phyloP scores from a whole-genome alignment of 2,797 vertebrate species.

The Spondyliosoma cantharus region DNA sequence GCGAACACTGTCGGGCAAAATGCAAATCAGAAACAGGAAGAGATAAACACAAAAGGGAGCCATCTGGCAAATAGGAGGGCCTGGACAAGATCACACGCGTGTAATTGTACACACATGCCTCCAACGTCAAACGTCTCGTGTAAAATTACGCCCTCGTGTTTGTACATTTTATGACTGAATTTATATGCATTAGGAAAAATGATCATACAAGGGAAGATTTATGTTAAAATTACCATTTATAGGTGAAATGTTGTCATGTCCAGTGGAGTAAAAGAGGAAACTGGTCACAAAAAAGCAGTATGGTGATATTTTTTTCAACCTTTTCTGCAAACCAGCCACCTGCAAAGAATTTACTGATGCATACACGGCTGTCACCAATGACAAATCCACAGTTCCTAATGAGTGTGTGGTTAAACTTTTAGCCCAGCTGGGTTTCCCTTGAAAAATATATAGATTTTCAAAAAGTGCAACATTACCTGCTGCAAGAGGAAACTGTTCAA shows the following conservation, averaged over 20 bases:
- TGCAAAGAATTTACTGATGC: not conserved
- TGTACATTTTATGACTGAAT: not conserved
- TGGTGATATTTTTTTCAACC: not conserved
- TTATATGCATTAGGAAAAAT: not conserved
- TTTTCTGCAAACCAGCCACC: not conserved
- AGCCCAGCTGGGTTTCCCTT: not conserved
- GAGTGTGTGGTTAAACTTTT: too few species aligned
- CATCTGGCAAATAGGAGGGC: slow-evolving; percentile 36
- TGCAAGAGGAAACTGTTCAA: not conserved
- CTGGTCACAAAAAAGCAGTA: not conserved
- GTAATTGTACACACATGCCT: slow-evolving; percentile 6
- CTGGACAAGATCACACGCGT: slow-evolving; percentile 10
- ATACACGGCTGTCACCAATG: not conserved
- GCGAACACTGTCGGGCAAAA: slow-evolving; percentile 10
- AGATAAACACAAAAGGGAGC: slow-evolving; percentile 15
- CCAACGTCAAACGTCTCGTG: not conserved
- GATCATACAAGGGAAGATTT: not conserved
- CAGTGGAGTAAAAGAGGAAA: too few species aligned
- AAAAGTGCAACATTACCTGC: not conserved
- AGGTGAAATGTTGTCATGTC: not conserved
- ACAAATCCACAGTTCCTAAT: not conserved
- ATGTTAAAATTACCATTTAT: not conserved
- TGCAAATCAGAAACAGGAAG: slow-evolving; percentile 20
- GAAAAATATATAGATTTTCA: not conserved
- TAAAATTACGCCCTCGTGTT: not conserved